Percentiles rank a stretch among this genome's conserved stretches.
These are phyloP conservation scores for Drosophila ficusphila DNA, from an alignment of 1,140 invertebrate genomes.

Conservation along the genomic window DNA sequence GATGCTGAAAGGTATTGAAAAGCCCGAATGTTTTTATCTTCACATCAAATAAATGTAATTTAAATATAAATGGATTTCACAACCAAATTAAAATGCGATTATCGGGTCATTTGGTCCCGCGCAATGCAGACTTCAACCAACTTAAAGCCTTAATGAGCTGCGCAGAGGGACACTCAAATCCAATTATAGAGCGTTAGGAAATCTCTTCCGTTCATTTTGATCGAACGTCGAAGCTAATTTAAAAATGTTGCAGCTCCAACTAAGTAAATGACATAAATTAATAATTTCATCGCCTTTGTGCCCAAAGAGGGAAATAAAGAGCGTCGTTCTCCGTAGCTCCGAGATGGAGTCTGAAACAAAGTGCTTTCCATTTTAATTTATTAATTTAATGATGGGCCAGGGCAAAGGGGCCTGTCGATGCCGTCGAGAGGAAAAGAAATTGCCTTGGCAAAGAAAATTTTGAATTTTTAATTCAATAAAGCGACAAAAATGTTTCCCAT, in stretches of 20 bases:
- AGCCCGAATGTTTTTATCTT: no score
- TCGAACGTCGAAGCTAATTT: conserved; percentile 61
- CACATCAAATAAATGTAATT: no score
- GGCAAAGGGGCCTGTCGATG: conserved; percentile 15
- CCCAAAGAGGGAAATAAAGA: neutral
- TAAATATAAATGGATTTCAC: no score
- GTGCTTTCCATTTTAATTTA: conserved; percentile 82
- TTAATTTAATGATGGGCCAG: conserved; percentile 71
- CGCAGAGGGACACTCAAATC: conserved; percentile 20
- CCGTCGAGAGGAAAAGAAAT: conserved; percentile 25
- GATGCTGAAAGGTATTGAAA: no score
- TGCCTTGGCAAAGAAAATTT: conserved; percentile 52
- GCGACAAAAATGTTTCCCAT: conserved; percentile 70
- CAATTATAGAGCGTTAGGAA: conserved; percentile 64
- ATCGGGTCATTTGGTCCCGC: neutral
- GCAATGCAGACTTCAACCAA: conserved; percentile 9
- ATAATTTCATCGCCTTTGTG: conserved; percentile 68
- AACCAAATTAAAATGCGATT: no score
- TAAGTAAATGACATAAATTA: conserved; percentile 80
- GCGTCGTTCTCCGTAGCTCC: neutral
- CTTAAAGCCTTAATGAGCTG: conserved; percentile 24
- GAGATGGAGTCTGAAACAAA: conserved; percentile 61
- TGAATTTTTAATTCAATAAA: conserved; percentile 82
- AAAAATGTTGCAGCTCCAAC: conserved; percentile 67
- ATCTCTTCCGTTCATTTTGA: conserved; percentile 60